Evolutionary conservation across 2,888 invertebrate genomes (phyloP).

Genomic region (Acrobasis repandana): DNA sequence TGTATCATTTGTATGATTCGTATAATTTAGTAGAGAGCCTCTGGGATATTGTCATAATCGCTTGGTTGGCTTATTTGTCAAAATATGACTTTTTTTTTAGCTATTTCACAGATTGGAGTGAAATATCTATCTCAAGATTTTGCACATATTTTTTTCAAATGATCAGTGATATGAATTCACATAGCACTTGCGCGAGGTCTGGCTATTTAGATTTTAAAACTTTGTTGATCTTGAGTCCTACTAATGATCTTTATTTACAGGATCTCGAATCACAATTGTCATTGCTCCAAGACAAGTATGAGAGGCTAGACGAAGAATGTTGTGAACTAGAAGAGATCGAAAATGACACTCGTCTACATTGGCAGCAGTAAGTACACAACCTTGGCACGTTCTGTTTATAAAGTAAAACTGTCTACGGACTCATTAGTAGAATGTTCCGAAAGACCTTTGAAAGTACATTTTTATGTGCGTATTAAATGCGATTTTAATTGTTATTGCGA

Average conservation of each 20-base stretch:
- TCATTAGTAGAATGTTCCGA: slow-evolving; percentile 21
- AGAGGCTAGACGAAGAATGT: slow-evolving; percentile 86
- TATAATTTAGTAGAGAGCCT: too few relatives aligned
- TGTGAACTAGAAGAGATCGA: slow-evolving; percentile 90
- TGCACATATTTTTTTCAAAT: too few relatives aligned
- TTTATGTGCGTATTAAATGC: slow-evolving; percentile 1
- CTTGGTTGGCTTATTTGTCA: too few relatives aligned
- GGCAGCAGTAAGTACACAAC: slow-evolving; percentile 76
- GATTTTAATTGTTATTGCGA: slow-evolving; percentile 10
- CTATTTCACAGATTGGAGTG: too few relatives aligned
- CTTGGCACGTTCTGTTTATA: slow-evolving; percentile 18
- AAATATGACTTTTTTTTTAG: too few relatives aligned
- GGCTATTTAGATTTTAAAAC: too few relatives aligned
- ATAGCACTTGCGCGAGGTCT: too few relatives aligned
- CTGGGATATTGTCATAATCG: too few relatives aligned
- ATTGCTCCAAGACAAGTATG: slow-evolving; percentile 84
- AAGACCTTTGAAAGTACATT: slow-evolving; percentile 21
- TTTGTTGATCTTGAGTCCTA: too few relatives aligned
- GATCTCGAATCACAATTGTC: slow-evolving; percentile 80
- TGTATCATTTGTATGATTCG: too few relatives aligned
- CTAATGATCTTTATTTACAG: slow-evolving; percentile 42
- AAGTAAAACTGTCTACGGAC: slow-evolving; percentile 7
- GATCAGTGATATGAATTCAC: too few relatives aligned
- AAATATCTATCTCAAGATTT: too few relatives aligned
- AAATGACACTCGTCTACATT: slow-evolving; percentile 86